Evolutionary conservation across 2,888 invertebrate species (phyloP), one percentile per base, ranked within the genome.

Genomic region (Oxycera nigricornis): DNA sequence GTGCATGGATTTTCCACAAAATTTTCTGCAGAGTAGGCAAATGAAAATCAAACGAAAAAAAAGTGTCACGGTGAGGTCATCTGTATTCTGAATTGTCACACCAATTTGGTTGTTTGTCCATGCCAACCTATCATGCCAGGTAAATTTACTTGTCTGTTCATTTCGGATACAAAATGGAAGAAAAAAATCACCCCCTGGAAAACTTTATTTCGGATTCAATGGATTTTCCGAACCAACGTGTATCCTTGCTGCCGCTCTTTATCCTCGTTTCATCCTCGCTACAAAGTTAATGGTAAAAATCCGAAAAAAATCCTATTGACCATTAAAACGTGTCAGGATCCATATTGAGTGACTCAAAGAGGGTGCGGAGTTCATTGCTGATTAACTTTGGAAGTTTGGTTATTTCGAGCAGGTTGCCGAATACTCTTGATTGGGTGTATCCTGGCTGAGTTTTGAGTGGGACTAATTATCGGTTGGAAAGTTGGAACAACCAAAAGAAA

Each of bases 331-430:
- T 14, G n/a, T 26, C 30, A 59, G 28, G 2, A 24, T 24, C 24
- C 4, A 2, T 55, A 55, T 55, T 24, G 52, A 55, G 24, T 55
- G 9, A 20, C 52, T 22, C 7, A 24, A 24, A 55, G 11, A 17
- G 52, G 52, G 22, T 24, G 24, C 17, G 20, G 52, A 59, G 30
- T 59, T 59, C 28, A 59, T 28, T 22, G 59, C 59, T 59, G 59
- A 59, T 59, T 59, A 59, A 59, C 59, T 59, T 30, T 59, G 28
- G n/a, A 6, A 59, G 59, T 59, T 59, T 59, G 59, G 30, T 59
- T n/a, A 28, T 59, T 59, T 59, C 22, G 17, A 50, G 2, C 11
- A 9, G 17, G 9, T 59, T 28, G 59, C 2, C 11, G 4, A 6
- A 24, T 30, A 59, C 59, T 59, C 30, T 59, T 24, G 28, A 11